Conservation (phyloP, 2,888 invertebrate genomes). For the Labia minor region DNA sequence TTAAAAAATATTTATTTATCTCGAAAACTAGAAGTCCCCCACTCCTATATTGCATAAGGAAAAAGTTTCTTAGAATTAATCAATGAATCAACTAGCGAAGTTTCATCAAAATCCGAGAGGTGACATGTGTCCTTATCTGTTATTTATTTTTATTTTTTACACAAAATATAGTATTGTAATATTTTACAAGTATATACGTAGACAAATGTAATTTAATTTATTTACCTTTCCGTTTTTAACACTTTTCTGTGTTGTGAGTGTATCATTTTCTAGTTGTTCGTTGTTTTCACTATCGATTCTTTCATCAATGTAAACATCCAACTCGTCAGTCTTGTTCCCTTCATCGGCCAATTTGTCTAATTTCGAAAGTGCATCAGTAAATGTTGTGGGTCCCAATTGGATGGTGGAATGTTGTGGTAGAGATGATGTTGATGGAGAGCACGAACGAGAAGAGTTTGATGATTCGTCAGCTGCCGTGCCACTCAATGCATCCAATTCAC, state of each 20-base stretch:
- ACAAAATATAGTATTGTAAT: no score
- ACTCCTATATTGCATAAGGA: no score
- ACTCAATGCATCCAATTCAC: slow-evolving; percentile 25
- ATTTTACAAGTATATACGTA: no score
- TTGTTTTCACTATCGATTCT: slow-evolving; percentile 14
- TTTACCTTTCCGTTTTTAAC: neutral
- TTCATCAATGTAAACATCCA: neutral
- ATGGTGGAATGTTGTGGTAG: no score
- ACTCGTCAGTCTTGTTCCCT: neutral
- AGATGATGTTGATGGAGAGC: neutral
- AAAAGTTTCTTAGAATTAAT: no score
- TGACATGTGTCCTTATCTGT: no score
- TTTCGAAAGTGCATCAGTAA: neutral
- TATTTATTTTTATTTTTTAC: no score
- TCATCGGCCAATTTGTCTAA: neutral
- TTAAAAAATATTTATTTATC: no score
- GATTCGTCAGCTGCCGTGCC: neutral
- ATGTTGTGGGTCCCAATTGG: neutral
- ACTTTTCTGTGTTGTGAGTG: neutral
- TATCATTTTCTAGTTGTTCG: neutral
- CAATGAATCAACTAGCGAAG: no score
- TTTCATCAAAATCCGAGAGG: no score
- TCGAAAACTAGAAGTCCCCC: no score
- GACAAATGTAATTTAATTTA: no score
- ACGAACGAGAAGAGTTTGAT: neutral